Evolutionary conservation across 2,888 invertebrate genomes (phyloP).

Genomic region (Escarpia spicata): DNA sequence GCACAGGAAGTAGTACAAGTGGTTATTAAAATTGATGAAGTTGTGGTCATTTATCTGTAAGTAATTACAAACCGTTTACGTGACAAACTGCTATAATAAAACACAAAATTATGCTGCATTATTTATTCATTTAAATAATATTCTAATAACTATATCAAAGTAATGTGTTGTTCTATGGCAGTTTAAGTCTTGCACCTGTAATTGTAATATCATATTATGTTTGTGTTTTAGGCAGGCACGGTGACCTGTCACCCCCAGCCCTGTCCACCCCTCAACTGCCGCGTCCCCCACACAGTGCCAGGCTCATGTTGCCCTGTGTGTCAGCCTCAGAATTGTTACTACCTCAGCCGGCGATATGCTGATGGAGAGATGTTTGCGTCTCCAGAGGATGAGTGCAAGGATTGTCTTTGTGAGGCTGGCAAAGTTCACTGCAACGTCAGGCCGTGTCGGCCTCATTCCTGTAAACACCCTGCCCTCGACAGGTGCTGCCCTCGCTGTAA

Average conservation of each 20-base stretch:
- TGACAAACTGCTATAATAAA: too few relatives aligned
- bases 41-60: too few relatives aligned
- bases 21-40: too few relatives aligned
- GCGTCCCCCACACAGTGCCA: constrained; percentile 66
- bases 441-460: constrained; percentile 45
- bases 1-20: too few relatives aligned
- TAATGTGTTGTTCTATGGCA: too few relatives aligned
- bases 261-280: constrained; percentile 66
- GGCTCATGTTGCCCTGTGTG: constrained; percentile 72
- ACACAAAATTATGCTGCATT: too few relatives aligned
- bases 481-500: constrained; percentile 47
- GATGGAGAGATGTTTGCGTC: constrained; percentile 49
- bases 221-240: constrained; percentile 65
- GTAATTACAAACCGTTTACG: too few relatives aligned
- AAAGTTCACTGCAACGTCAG: neutral
- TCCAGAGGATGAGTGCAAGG: constrained; percentile 46
- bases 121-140: too few relatives aligned
- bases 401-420: neutral
- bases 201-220: neutral
- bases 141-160: too few relatives aligned
- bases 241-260: constrained; percentile 66
- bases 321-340: constrained; percentile 50
- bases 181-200: too few relatives aligned
- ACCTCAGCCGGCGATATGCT: constrained; percentile 43
- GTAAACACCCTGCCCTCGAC: constrained; percentile 47